Base-by-base conservation (phyloP, 2,888 invertebrate genomes). In the Callosobruchus maculatus region DNA sequence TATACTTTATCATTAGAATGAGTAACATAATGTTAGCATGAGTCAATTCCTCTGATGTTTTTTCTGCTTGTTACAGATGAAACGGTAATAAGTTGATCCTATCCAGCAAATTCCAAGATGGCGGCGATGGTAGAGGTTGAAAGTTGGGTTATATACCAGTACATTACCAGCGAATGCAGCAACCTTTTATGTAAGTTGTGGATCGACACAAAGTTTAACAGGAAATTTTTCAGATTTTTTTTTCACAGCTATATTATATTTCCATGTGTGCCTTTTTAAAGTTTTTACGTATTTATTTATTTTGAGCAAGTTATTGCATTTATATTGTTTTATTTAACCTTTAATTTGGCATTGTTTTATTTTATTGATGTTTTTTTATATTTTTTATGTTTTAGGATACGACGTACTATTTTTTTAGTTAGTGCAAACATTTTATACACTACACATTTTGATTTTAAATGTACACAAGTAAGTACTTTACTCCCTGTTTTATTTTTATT, bases 91-190 rank as follows among this genome's bases (percentile, higher is more conserved):
- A 49, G 4, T 49, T 49, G 21, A 30, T 77, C 74, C 77, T 77
- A 76, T 76, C 77, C 76, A 75, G 18, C 4, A 22, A 20, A 7
- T 26, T 74, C 68, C 49, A 80, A 79, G 72, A 84, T 84, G 81
- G 81, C 86, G 72, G 88, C 91, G 67, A 90, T 92, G 88, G 90
- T 92, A 80, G 92, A 92, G 85, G 84, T 92, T 85, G 92, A 92
- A 85, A 91, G 92, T 85, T 92, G 92, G 92, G 88, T 92, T 81
- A 91, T 92, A 85, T 92, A 92, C 86, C 92, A 92, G 82, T 92
- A 91, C 87, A 90, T 92, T 80, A 89, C 91, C 82, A 91, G 90
- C 81, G 92, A 92, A 87, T 91, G 91, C 85, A 90, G 90, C 87
- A 89, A 91, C 79, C 91, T 91, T 83, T 88, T 90, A 82, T 92